Conservation (phyloP, 64 coral and sea anemone species). For the Platygyra sinensis region DNA sequence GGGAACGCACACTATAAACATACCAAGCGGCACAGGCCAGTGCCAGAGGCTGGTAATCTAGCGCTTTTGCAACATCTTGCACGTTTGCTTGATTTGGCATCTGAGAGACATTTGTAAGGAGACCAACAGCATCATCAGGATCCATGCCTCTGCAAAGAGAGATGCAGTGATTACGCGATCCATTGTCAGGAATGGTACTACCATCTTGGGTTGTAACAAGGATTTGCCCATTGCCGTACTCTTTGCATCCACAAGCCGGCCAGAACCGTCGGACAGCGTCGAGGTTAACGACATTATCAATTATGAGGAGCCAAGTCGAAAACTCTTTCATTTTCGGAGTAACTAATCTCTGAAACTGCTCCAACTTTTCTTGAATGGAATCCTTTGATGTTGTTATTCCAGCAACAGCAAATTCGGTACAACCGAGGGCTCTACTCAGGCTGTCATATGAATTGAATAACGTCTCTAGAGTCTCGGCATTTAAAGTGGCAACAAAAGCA, state of each 20-base stretch:
- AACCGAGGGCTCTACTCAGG: conserved; percentile 3
- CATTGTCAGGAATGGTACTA: neutral
- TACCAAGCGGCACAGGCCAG: conserved; percentile 2
- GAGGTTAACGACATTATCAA: conserved; percentile 14
- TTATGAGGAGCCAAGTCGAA: conserved; percentile 6
- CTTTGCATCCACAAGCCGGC: conserved; percentile 1
- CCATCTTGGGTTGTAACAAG: conserved; percentile 19
- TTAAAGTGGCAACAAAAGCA: neutral
- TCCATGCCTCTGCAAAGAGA: conserved; percentile 7
- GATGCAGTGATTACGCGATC: neutral
- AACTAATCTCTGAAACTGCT: conserved; percentile 8
- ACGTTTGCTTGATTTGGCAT: neutral
- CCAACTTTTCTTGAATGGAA: neutral
- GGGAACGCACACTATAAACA: neutral
- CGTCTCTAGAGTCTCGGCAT: neutral
- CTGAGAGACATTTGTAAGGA: neutral
- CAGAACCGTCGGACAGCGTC: neutral
- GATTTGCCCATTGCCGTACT: neutral
- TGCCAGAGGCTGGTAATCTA: conserved; percentile 14
- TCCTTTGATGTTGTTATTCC: conserved; percentile 3
- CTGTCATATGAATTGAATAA: conserved; percentile 26
- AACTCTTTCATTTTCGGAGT: conserved; percentile 12
- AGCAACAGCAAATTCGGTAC: neutral
- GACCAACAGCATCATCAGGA: neutral
- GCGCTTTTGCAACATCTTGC: neutral